Base-by-base conservation (phyloP, 2,888 invertebrate genomes). In the Neuroscelio doddi region DNA sequence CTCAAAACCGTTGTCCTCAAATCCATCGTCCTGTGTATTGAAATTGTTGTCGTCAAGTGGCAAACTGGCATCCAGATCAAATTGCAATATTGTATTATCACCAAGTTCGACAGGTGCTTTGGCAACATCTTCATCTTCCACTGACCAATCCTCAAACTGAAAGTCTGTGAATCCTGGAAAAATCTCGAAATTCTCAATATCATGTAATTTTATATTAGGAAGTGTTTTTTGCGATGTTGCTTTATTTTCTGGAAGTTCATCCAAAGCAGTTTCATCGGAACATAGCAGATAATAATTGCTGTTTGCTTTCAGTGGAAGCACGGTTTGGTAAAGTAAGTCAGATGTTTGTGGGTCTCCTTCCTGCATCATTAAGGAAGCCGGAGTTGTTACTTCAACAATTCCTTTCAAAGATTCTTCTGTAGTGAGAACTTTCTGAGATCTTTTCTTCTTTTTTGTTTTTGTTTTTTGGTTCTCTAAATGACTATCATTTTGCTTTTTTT, bases 161-260 rank as follows among this genome's bases (percentile, higher is more conserved):
- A 90, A 91, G 0, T 87, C 87, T 4, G 87, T 82, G 72, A 92
- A 89, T 0, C 89, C 87, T 46, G 87, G 86, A 76, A 91, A 91
- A 24, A 91, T 86, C 29, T 86, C 84, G 57, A 86, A 83, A 0
- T 83, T 77, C 0, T 85, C 83, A 27, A 86, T 64, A 44, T 82
- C 63, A n/a, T n/a, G n/a, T n/a, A n/a, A n/a, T n/a, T n/a, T n/a
- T n/a, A n/a, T n/a, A n/a, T n/a, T n/a, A n/a, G n/a, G n/a, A n/a
- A n/a, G n/a, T 49, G 82, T 84, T 8, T 74, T 64, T 3, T 56
- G 39, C 15, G 32, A 8, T 29, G 27, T 4, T 4, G 30, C 0
- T 10, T n/a, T 1, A 5, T 24, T 21, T 38, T 17, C 51, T 3
- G 26, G 3, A 8, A 61, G 12, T 5, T 24, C 32, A 9, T 81